Conservation (phyloP, 2,797 vertebrate species). For the Aviceda leuphotes region DNA sequence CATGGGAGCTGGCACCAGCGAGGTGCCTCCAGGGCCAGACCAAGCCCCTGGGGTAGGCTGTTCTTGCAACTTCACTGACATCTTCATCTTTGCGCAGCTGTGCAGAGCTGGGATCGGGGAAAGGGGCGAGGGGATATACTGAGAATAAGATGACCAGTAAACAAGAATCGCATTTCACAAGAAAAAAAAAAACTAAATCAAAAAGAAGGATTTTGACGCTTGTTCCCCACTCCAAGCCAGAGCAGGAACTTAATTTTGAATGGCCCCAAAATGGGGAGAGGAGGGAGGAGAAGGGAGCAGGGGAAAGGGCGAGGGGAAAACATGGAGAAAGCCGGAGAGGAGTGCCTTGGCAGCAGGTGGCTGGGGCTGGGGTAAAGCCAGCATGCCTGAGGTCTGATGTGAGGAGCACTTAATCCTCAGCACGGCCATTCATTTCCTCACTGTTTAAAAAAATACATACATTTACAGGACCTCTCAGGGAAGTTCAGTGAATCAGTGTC, state of each 20-base stretch:
- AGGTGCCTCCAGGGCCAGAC: background rate
- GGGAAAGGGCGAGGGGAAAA: background rate
- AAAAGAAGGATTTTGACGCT: background rate
- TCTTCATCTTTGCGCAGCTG: background rate
- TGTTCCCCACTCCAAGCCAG: background rate
- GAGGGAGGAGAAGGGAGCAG: background rate
- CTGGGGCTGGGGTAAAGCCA: background rate
- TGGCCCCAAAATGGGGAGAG: background rate
- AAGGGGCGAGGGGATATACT: background rate
- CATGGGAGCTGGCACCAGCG: background rate
- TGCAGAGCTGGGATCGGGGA: background rate
- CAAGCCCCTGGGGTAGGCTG: background rate
- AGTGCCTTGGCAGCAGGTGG: background rate
- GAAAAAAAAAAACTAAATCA: too few relatives aligned
- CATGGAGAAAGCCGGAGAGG: background rate
- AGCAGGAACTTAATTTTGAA: background rate
- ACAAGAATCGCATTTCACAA: background rate
- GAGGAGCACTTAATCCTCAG: constrained; percentile 25
- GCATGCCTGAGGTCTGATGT: background rate
- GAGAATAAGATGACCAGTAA: background rate
- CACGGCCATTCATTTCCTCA: background rate
- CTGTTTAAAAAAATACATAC: background rate
- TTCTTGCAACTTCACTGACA: background rate
- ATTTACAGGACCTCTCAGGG: background rate
- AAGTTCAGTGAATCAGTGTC: constrained; percentile 18